A percentile compares a stretch with the other conserved stretches of the same genome.
These are phyloP conservation scores for Meliscaeva auricollis DNA, from an alignment of 2,888 invertebrate genomes.

Conservation along the genomic window DNA sequence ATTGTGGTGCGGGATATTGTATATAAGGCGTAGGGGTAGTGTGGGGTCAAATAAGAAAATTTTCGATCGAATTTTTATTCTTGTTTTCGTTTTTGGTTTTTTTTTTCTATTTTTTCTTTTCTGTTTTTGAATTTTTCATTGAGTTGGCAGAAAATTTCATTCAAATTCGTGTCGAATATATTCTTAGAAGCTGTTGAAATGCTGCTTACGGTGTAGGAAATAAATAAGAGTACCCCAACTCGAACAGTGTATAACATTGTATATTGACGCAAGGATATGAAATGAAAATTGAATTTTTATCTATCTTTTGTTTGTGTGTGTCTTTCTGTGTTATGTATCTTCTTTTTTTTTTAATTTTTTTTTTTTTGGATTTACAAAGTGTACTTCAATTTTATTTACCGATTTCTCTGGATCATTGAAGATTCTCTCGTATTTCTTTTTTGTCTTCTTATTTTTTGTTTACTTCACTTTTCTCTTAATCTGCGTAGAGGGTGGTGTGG, in stretches of 20 bases:
- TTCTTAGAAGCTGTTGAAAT: slow-evolving; percentile 45
- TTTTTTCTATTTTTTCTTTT: slow-evolving; percentile 3
- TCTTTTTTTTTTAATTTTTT: slow-evolving; percentile 45
- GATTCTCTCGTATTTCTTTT: neutral
- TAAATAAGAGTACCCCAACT: neutral
- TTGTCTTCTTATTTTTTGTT: neutral
- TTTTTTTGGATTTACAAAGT: slow-evolving; percentile 59
- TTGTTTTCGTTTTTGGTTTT: neutral
- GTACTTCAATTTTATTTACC: slow-evolving; percentile 54
- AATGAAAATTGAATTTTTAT: slow-evolving; percentile 72
- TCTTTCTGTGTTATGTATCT: neutral
- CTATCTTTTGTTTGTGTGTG: slow-evolving; percentile 42
- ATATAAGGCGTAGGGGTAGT: neutral
- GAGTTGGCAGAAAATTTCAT: slow-evolving; percentile 56
- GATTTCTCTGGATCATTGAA: slow-evolving; percentile 21
- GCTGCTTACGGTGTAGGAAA: neutral
- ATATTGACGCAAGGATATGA: slow-evolving; percentile 47
- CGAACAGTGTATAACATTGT: neutral
- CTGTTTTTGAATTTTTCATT: slow-evolving; percentile 32
- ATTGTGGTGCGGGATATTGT: neutral
- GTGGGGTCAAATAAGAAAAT: slow-evolving; percentile 28
- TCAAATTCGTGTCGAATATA: slow-evolving; percentile 63
- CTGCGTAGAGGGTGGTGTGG: neutral
- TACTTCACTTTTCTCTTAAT: neutral
- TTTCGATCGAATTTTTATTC: slow-evolving; percentile 11